phyloP scores from a whole-genome alignment of 2,797 vertebrate species.

The Anniella stebbinsi region DNA sequence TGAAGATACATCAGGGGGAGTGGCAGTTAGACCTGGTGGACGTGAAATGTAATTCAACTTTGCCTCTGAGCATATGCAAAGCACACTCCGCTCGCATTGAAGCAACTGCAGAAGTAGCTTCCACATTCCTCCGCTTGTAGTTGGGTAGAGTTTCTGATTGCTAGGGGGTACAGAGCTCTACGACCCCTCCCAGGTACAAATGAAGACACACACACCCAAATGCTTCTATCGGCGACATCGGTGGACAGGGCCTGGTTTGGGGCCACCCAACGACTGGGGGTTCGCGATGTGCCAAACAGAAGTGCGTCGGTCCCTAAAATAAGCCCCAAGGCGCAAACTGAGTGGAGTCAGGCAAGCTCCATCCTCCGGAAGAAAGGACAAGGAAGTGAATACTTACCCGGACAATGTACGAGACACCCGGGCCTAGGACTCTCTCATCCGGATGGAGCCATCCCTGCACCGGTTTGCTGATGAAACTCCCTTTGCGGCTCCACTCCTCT shows the following conservation, averaged over 20 bases:
- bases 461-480: conserved; percentile 93
- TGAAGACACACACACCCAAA: too few relatives aligned
- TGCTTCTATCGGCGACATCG: too few relatives aligned
- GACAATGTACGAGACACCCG: conserved; percentile 92
- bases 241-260: neutral
- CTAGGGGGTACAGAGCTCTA: too few relatives aligned
- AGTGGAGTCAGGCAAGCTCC: neutral
- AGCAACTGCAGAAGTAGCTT: neutral
- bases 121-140: neutral
- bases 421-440: conserved; percentile 89
- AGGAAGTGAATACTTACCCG: conserved; percentile 79
- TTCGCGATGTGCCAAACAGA: neutral
- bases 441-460: conserved; percentile 94
- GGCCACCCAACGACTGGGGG: too few relatives aligned
- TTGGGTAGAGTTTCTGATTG: too few relatives aligned
- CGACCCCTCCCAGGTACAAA: neutral
- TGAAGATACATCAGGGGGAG: neutral
- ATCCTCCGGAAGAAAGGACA: too few relatives aligned
- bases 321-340: too few relatives aligned
- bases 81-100: too few relatives aligned
- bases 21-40: rapidly evolving
- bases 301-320: too few relatives aligned
- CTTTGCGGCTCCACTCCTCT: conserved; percentile 89
- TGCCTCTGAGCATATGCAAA: neutral
- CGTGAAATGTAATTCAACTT: neutral